These are phyloP conservation scores for Rhamphomyia laevipes DNA, from an alignment of 2,888 invertebrate genomes.

Conservation along the genomic window DNA sequence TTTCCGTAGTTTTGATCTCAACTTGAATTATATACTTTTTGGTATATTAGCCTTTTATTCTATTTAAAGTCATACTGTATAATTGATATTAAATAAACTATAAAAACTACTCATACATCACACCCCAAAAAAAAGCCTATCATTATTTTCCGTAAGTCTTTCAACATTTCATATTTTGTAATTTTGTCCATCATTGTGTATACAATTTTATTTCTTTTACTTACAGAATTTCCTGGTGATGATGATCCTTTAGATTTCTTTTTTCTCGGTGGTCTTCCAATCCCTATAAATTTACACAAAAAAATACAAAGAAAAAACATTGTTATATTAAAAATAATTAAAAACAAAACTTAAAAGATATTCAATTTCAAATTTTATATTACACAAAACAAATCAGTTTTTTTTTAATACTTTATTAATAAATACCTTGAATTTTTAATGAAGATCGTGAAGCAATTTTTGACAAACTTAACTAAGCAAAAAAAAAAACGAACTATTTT, in stretches of 20 bases:
- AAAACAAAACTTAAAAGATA: neutral
- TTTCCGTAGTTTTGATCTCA: too few relatives aligned
- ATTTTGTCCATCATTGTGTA: too few relatives aligned
- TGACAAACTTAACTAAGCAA: neutral
- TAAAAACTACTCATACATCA: too few relatives aligned
- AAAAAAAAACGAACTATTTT: too few relatives aligned
- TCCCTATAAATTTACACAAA: conserved; percentile 19
- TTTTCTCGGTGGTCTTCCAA: conserved; percentile 33
- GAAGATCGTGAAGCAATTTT: conserved; percentile 23
- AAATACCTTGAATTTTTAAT: conserved; percentile 9
- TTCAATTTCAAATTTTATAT: neutral
- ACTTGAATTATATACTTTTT: too few relatives aligned
- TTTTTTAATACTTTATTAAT: conserved; percentile 7
- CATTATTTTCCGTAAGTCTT: too few relatives aligned
- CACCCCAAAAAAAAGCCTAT: too few relatives aligned
- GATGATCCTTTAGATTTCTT: conserved; percentile 29
- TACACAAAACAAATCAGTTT: too few relatives aligned
- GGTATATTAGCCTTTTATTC: too few relatives aligned
- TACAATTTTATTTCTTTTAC: conserved; percentile 4
- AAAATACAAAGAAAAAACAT: conserved; percentile 8
- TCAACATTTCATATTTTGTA: too few relatives aligned
- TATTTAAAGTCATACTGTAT: too few relatives aligned
- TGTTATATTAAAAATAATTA: conserved; percentile 1
- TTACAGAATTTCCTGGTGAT: conserved; percentile 17
- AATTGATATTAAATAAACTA: too few relatives aligned